A percentile compares a stretch with the other conserved stretches of the same genome.
Conservation (phyloP, 2,113 vertebrate genomes). For the Gila orcuttii region DNA sequence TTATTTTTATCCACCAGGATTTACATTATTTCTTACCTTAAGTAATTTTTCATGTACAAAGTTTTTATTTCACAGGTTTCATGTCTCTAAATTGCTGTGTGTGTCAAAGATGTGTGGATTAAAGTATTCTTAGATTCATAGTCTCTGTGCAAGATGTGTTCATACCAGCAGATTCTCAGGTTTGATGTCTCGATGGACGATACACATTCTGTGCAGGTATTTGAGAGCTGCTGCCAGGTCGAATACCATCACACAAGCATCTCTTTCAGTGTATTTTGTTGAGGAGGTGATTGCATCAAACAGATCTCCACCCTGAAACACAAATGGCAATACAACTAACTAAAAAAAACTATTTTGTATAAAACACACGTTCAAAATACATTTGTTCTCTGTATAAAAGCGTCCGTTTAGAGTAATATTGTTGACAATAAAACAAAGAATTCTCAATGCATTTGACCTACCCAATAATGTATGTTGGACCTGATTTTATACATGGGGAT, state of each 20-base stretch:
- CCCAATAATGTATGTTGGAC: background rate
- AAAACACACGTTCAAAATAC: background rate
- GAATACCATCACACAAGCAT: constrained; percentile 92
- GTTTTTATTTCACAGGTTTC: background rate
- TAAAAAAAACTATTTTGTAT: background rate
- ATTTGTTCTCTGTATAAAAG: background rate
- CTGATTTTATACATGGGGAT: background rate
- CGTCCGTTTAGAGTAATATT: background rate
- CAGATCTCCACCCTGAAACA: constrained; percentile 88
- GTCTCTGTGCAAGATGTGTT: background rate
- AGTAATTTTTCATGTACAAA: background rate
- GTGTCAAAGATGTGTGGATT: background rate
- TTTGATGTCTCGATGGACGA: constrained; percentile 97
- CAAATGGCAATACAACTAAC: background rate
- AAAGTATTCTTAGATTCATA: background rate
- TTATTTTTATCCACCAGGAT: background rate
- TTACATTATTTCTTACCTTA: background rate
- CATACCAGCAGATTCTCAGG: constrained; percentile 95
- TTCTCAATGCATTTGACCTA: background rate
- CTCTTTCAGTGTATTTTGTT: constrained; percentile 93
- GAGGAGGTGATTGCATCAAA: constrained; percentile 98
- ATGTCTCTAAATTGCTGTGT: background rate
- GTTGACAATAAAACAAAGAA: background rate
- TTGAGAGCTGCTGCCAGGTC: constrained; percentile 90
- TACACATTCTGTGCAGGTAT: constrained; percentile 90